Conservation (phyloP, 2,797 vertebrate genomes). For the Australoheros facetus region DNA sequence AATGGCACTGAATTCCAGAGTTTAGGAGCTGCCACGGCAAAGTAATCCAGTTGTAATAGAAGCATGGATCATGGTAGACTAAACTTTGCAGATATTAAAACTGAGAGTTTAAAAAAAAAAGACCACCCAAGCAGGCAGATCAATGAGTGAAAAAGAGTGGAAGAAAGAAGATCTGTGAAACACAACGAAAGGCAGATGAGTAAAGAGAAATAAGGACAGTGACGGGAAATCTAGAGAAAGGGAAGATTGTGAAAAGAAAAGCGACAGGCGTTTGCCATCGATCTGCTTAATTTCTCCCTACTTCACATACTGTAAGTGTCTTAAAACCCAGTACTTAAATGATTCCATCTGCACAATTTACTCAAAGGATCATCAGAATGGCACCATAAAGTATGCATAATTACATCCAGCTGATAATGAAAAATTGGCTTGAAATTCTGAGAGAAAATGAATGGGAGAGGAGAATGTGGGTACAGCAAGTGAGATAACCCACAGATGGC, state of each 20-base stretch:
- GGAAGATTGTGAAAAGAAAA: background rate
- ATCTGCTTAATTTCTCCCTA: constrained; percentile 30
- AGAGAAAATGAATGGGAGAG: constrained; percentile 44
- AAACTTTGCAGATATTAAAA: constrained; percentile 7
- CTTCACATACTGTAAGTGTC: constrained; percentile 55
- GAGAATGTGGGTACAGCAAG: constrained; percentile 27
- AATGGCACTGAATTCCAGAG: too few relatives aligned
- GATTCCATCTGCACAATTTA: constrained; percentile 64
- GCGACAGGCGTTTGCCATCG: background rate
- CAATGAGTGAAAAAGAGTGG: constrained; percentile 22
- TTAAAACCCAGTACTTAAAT: constrained; percentile 55
- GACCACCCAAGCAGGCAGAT: constrained; percentile 16
- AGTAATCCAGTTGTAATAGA: too few relatives aligned
- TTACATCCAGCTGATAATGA: constrained; percentile 61
- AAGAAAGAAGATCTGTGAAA: background rate
- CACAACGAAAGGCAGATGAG: background rate
- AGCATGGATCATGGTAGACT: background rate
- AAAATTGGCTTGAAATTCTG: constrained; percentile 63
- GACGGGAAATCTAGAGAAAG: constrained; percentile 21
- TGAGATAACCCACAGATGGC: constrained; percentile 61
- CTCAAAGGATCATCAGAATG: constrained; percentile 60
- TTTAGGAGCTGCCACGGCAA: too few relatives aligned
- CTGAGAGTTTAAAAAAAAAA: background rate
- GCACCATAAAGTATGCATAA: constrained; percentile 54
- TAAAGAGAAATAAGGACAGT: constrained; percentile 10